Evolutionary conservation across 2,797 vertebrate genomes (phyloP).

Genomic region (Peromyscus eremicus): DNA sequence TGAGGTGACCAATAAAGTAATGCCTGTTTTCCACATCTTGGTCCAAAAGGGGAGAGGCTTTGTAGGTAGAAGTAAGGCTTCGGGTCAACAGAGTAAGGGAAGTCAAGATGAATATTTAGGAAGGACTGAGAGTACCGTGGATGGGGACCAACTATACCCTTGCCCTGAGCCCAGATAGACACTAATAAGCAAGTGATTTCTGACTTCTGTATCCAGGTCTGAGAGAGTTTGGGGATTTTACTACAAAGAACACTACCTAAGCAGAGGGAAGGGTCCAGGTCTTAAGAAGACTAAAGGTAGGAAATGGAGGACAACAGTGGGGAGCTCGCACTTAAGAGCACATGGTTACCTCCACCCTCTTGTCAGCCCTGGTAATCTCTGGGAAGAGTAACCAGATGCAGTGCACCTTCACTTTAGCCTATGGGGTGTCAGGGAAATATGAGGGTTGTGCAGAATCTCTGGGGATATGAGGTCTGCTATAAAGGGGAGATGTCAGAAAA

Average conservation of each 20-base stretch:
- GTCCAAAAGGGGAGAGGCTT: background rate
- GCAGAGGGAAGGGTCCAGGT: background rate
- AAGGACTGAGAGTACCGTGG: background rate
- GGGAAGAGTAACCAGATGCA: background rate
- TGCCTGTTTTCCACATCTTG: background rate
- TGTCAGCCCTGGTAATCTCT: background rate
- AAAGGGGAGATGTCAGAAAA: background rate
- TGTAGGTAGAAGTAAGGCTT: background rate
- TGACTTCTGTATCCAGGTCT: background rate
- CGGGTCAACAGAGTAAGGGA: background rate
- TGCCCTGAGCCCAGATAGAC: background rate
- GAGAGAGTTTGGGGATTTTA: background rate
- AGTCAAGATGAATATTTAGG: background rate
- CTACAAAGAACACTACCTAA: background rate
- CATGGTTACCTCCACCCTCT: background rate
- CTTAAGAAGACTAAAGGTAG: background rate
- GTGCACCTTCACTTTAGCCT: background rate
- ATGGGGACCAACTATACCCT: background rate
- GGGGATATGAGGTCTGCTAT: background rate
- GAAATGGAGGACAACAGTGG: background rate
- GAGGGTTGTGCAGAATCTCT: background rate
- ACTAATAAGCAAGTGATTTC: background rate
- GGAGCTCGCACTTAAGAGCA: background rate
- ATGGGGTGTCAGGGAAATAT: background rate
- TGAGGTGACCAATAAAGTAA: background rate